phyloP scores from a whole-genome alignment of 2,113 vertebrate genomes.

The Hypomesus transpacificus region DNA sequence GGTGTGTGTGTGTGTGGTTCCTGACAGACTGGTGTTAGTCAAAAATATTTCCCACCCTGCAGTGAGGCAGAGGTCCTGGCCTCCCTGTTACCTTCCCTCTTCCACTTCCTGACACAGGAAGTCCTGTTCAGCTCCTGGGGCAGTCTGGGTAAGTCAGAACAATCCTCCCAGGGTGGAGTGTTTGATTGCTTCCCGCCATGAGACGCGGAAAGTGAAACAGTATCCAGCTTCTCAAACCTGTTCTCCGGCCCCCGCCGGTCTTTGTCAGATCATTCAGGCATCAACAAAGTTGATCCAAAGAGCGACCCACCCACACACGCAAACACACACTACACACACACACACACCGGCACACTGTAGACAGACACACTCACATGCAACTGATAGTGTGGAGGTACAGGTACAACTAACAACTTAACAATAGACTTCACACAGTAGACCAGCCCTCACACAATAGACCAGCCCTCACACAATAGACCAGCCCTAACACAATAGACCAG shows the following conservation, averaged over 20 bases:
- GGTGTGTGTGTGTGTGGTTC: slow-evolving; percentile 1
- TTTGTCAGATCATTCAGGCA: slow-evolving; percentile 19
- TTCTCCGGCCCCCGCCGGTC: slow-evolving; percentile 35
- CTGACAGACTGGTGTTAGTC: neutral
- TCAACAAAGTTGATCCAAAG: slow-evolving; percentile 1
- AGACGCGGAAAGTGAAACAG: slow-evolving; percentile 32
- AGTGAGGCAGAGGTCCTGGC: neutral
- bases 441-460: too few species aligned
- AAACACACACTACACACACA: slow-evolving; percentile 18
- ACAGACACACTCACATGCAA: too few species aligned
- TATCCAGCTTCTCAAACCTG: slow-evolving; percentile 45
- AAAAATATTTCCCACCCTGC: neutral
- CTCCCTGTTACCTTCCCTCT: neutral
- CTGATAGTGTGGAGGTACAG: too few species aligned
- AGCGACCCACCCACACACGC: slow-evolving; percentile 9
- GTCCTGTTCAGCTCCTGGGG: neutral
- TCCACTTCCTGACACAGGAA: neutral
- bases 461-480: too few species aligned
- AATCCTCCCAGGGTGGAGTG: neutral
- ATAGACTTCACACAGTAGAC: too few species aligned
- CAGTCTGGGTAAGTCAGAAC: neutral
- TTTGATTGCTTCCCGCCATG: slow-evolving; percentile 17
- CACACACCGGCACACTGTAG: neutral
- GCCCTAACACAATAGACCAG: too few species aligned
- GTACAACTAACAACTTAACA: too few species aligned